phyloP scores from a whole-genome alignment of 2,888 invertebrate species.

The Melanophora roralis region DNA sequence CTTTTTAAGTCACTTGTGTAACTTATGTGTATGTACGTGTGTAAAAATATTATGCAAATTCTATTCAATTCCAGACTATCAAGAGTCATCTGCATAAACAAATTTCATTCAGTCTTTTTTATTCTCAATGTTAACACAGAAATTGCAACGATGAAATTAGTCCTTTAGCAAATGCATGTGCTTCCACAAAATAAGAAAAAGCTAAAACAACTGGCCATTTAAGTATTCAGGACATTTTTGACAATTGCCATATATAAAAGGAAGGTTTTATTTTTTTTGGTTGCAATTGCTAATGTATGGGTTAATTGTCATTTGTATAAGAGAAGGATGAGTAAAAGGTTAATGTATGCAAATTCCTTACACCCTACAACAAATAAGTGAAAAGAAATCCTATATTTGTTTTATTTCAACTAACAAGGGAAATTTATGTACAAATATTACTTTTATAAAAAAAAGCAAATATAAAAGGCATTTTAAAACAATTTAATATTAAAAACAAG shows the following conservation, averaged over 20 bases:
- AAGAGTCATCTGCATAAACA: conserved; percentile 22
- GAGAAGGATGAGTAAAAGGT: conserved; percentile 45
- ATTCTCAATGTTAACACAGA: not conserved
- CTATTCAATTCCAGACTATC: conserved; percentile 22
- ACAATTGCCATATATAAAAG: conserved; percentile 70
- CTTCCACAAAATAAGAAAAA: conserved; percentile 1
- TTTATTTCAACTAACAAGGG: not conserved
- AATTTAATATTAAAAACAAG: too few relatives aligned
- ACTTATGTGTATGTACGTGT: not conserved
- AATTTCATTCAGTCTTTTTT: conserved; percentile 23
- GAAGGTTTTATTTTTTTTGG: conserved; percentile 20
- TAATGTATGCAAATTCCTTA: conserved; percentile 44
- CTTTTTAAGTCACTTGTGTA: not conserved
- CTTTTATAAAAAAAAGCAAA: too few relatives aligned
- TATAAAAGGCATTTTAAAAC: too few relatives aligned
- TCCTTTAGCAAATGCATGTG: not conserved
- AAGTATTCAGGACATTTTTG: conserved; percentile 61
- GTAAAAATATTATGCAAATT: conserved; percentile 29
- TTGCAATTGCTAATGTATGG: conserved; percentile 5
- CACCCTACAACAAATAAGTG: conserved; percentile 14
- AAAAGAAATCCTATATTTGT: too few relatives aligned
- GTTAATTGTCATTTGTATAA: conserved; percentile 28
- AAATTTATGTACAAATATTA: too few relatives aligned
- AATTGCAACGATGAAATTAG: conserved; percentile 8
- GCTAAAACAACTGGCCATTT: conserved; percentile 50